A percentile compares a stretch with the other conserved stretches of the same genome.
phyloP scores from a whole-genome alignment of 2,113 vertebrate species.

The Centropus bengalensis region DNA sequence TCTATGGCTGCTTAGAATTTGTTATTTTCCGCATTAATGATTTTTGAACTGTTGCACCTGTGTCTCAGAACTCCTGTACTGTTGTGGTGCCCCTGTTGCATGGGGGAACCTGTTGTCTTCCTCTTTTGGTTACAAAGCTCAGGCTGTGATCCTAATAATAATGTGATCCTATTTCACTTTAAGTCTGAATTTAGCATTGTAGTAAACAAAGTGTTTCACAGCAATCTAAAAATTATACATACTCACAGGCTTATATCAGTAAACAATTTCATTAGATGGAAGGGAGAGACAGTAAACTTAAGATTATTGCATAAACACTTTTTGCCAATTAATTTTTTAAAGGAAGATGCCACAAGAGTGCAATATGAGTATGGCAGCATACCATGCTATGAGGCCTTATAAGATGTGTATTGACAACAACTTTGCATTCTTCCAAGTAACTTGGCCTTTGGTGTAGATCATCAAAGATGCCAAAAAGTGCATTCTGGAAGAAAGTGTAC shows the following conservation, averaged over 20 bases:
- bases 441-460: neutral
- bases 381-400: neutral
- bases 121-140: neutral
- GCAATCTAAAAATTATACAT: neutral
- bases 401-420: neutral
- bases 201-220: neutral
- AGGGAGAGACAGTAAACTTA: neutral
- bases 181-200: neutral
- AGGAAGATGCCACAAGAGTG: accelerated
- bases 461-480: neutral
- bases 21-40: neutral
- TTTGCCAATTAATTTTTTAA: neutral
- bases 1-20: neutral
- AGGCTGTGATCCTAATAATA: neutral
- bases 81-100: neutral
- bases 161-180: neutral
- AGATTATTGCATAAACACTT: neutral
- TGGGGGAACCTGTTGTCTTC: accelerated
- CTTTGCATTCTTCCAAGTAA: neutral
- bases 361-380: neutral
- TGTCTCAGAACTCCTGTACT: neutral
- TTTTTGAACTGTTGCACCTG: neutral
- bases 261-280: neutral
- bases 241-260: neutral
- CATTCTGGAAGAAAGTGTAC: neutral